Base-by-base conservation (phyloP, 2,797 vertebrate genomes). In the Eurystomus glaucurus region DNA sequence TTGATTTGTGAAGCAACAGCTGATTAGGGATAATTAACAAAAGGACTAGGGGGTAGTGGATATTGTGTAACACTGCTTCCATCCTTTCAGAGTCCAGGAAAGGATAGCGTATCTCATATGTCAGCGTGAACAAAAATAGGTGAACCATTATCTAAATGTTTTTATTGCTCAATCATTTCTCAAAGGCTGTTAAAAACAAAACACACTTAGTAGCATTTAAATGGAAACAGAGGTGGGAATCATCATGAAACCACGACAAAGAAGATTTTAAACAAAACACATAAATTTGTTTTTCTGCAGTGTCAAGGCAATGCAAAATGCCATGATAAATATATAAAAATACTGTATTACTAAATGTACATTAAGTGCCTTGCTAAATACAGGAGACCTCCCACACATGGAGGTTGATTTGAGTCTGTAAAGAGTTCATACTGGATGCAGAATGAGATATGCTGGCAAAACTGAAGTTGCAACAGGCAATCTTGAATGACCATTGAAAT, bases 1-100 rank as follows among this genome's bases (percentile, higher is more conserved):
- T 77, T 89, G 78, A 92, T 97, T 96, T 96, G 69, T 95, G 66
- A 95, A 88, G 78, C 74, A 88, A 70, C 90, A 96, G 85, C 90
- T 97, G 95, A 95, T 94, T 81, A 92, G 45, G 41, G 41, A 88
- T 93, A 46, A 95, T 91, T 93, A 96, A 43, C 92, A 90, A 61
- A 88, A 74, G 95, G 88, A 35, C 57, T 45, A 6, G 41, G 61
- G 76, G n/a, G 46, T 86, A 55, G 26, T 85, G 84, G 55, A 29
- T 93, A 48, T 91, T 89, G 74, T 90, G 88, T 79, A 77, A 85
- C 28, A n/a, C 28, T 76, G 46, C 51, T 87, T 82, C 94, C 13
- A 21, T 57, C 82, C 72, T 85, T 84, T 78, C 79, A 75, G 61
- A 88, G 74, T 29, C 68, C 85, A 74, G 80, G 71, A 45, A 77